Base-by-base conservation (phyloP, 2,888 invertebrate genomes). In the Masnerella sp. region DNA sequence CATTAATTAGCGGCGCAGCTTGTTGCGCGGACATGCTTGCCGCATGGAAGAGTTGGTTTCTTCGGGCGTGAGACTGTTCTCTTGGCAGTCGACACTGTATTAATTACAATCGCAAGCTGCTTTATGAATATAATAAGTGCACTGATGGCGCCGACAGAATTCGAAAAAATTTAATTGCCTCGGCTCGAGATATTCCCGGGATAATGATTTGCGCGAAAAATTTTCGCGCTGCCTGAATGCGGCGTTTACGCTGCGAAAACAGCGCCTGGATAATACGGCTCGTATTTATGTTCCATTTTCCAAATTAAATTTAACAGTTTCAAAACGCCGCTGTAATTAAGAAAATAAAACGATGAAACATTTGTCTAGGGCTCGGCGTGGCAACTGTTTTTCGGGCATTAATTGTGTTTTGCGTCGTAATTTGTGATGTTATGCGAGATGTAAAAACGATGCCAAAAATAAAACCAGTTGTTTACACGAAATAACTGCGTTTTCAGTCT, bases 1-100 rank as follows among this genome's bases (percentile, higher is more conserved):
- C 58, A 45, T 71, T 75, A 75, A 75, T 75, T 75, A 75, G 71
- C 49, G 58, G 58, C 25, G 56, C 56, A 52, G 62, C 62, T 56
- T 74, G 74, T 67, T 67, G 43, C 61, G 40, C 56, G 62, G 62
- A 65, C 58, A 64, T 14, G 42, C 64, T 52, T 62, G 30, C 70
- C 52, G 65, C 58, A 52, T 74, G 67, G 67, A 70, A 74, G 74
- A 62, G 70, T 56, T 56, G 74, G 67, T 65, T 74, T 64, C 70
- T 70, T 70, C 67, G 62, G 67, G 74, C 74, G 67, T 67, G 47
- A 74, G 61, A 51, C 56, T 59, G 49, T 65, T 70, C 74, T 70
- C 64, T 59, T 64, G 70, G 64, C 70, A 70, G 70, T 58, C 56
- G 51, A 70, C 59, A 52, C 49, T 64, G 42, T 71, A 71, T 64